Base-by-base conservation (phyloP, 2,113 vertebrate genomes). In the Sebastes fasciatus region DNA sequence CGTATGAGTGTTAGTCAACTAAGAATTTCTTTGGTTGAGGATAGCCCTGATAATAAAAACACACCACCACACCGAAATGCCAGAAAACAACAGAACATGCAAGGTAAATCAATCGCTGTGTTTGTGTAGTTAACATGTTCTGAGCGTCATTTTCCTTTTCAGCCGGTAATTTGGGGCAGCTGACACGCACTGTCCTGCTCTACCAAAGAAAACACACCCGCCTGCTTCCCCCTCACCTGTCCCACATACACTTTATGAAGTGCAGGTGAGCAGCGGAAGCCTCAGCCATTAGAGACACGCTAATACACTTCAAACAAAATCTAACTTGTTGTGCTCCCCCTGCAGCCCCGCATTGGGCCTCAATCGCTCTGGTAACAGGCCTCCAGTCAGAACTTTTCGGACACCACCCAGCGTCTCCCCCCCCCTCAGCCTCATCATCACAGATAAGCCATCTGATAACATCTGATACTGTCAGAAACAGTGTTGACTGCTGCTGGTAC, bases 391-490 rank as follows among this genome's bases (percentile, higher is more conserved):
- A 78, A 81, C 74, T 52, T 57, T 74, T 48, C 0, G 3, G 85
- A 73, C 76, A 63, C 66, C 48, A 5, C 48, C 12, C 57, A 17
- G 72, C 62, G 14, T 34, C 26, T 26, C 26, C 57, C 64, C 46
- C 51, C 58, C 67, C 40, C 66, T 51, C 17, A 10, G 67, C 71
- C 71, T 72, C 57, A 57, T 85, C 42, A 42, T 60, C 55, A 65
- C 48, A 82, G 86, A 91, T 91, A 87, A 83, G 81, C 48, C 43
- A 4, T 42, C 75, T 58, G 94, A 94, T 93, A 94, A 87, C 69
- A 94, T 94, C 93, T 77, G 94, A 93, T 93, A 94, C 91, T 92
- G 90, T 93, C 91, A 89, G 69, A 91, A 90, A 84, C 79, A 0
- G 58, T 60, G 63, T 21, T 45, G 48, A 86, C 77, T 60, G 79